Base-by-base conservation (phyloP, 2,888 invertebrate species). In the Drosophila helvetica region DNA sequence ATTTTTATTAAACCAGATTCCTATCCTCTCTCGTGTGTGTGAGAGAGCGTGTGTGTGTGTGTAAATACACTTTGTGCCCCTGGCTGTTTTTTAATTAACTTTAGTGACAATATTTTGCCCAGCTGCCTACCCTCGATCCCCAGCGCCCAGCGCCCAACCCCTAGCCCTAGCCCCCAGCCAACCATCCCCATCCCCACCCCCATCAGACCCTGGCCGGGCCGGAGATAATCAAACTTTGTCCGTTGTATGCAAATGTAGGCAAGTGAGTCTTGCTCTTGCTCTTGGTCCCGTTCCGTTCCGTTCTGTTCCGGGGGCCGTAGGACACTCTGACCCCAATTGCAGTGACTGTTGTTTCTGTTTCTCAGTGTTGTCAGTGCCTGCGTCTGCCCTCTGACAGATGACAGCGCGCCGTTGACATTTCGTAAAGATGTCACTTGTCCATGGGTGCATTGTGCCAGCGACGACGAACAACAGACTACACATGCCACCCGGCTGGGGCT, bases 41-140 rank as follows among this genome's bases (percentile, higher is more conserved):
- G 50, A 67, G 33, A 22, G 51, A 51, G 55, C 62, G 47, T 62
- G 55, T 65, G 38, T 60, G 18, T 58, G 60, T 46, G 33, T 53
- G 51, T 27, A 73, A 22, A 22, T 22, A 22, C 22, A 22, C 5
- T 22, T 22, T 77, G 78, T 73, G 85, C 88, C 86, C 73, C 78
- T 52, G 89, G 78, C 86, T 88, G 83, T 78, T 86, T 86, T 86
- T 86, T 89, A 86, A 86, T 86, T 86, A 86, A 86, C 89, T 86
- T 86, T 86, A 88, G 85, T 86, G 86, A 86, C 88, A 86, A 89
- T 87, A 89, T 88, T 86, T 82, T 76, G 80, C 86, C 65, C 80
- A 75, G 67, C 65, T 75, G 87, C 69, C 60, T 61, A 15, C 38
- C 38, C 38, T 38, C 15, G 15, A 38, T 12, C 4, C 12, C 12